Base-by-base conservation (phyloP, 2,113 vertebrate species). In the Lasiurus borealis region DNA sequence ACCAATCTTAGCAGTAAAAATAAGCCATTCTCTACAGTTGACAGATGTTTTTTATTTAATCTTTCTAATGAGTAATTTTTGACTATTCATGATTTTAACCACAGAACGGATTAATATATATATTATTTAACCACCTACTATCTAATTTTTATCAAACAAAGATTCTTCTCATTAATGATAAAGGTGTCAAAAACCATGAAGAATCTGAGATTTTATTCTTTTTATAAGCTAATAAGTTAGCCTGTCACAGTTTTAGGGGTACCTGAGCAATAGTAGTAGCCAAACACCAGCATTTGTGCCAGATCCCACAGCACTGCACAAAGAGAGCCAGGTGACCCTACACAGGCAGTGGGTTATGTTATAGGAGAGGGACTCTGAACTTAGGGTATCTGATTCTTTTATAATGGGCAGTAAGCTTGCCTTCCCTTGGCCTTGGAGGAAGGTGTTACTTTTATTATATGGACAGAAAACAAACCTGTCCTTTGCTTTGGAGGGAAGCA, bases 141-240 rank as follows among this genome's bases (percentile, higher is more conserved):
- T 57, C 44, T 89, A 19, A 23, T 62, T 75, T 81, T 93, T n/a
- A 71, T 13, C 59, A 72, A 88, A 91, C 1, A 12, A 62, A 59
- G 84, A 23, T 46, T 90, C 75, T 54, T 80, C n/a, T 91, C 14
- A 23, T 27, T 84, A 59, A 40, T 44, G 19, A 95, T 27, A 93
- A 78, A 76, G 10, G 4, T 88, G 3, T 87, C 23, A 73, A 46
- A 27, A 91, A 44, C 46, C 34, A n/a, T 40, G 40, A 93, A 36
- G 52, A 23, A 3, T 50, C 4, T 84, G 31, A 57, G 36, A 84
- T 80, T 68, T 91, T 48, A n/a, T 85, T 29, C 10, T 15, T 36
- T 75, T 80, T 77, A 7, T 72, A 66, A 78, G 46, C 59, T 85
- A 46, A 62, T 12, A 34, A 6, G 36, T 66, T 69, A 71, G 15